Conservation (phyloP, 2,888 invertebrate species). For the Eupithecia pulchellata region DNA sequence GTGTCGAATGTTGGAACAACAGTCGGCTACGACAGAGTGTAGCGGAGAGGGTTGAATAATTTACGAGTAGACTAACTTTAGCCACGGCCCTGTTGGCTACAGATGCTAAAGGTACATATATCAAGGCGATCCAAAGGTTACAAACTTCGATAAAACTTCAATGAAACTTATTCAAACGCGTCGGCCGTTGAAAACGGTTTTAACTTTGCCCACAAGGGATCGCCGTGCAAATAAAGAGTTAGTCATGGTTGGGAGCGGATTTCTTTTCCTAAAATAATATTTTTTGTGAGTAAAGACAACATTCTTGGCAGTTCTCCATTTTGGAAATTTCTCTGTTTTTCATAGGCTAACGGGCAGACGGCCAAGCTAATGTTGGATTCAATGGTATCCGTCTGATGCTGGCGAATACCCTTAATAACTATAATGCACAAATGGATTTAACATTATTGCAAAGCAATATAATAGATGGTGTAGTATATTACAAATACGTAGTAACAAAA, state of each 20-base stretch:
- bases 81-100: slow-evolving; percentile 66
- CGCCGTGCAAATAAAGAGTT: slow-evolving; percentile 80
- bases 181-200: slow-evolving; percentile 76
- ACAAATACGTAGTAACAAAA: too few relatives aligned
- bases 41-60: slow-evolving; percentile 76
- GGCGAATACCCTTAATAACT: neutral
- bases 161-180: slow-evolving; percentile 70
- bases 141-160: slow-evolving; percentile 73
- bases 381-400: slow-evolving; percentile 25
- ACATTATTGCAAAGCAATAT: neutral
- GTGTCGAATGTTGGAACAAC: slow-evolving; percentile 64
- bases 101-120: slow-evolving; percentile 75
- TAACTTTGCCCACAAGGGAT: slow-evolving; percentile 79
- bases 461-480: too few relatives aligned
- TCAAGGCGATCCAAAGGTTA: slow-evolving; percentile 73
- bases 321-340: slow-evolving; percentile 55
- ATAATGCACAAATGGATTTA: neutral
- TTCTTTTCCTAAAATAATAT: slow-evolving; percentile 65
- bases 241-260: slow-evolving; percentile 67
- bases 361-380: slow-evolving; percentile 53
- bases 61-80: slow-evolving; percentile 80
- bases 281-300: slow-evolving; percentile 54
- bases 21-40: slow-evolving; percentile 68
- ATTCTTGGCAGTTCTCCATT: slow-evolving; percentile 59
- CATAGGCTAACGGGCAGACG: slow-evolving; percentile 50